A percentile compares a stretch with the other conserved stretches of the same genome.
These are phyloP conservation scores for Tretioscincus oriximinensis DNA, from an alignment of 2,113 vertebrate genomes.

Conservation along the genomic window DNA sequence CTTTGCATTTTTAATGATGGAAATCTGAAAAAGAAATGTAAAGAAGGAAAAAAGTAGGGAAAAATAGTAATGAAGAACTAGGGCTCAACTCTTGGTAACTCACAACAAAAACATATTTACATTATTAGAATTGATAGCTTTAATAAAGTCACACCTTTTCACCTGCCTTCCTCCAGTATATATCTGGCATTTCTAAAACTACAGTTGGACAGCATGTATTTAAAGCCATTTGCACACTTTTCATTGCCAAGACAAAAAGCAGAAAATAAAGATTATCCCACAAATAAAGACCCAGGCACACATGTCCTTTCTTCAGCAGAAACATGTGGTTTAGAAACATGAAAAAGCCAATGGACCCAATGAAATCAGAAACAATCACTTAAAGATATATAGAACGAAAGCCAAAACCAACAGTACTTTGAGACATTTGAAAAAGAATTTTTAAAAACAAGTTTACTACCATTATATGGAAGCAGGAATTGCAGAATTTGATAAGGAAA, in stretches of 20 bases:
- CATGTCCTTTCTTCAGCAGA: slow-evolving; percentile 62
- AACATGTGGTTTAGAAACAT: slow-evolving; percentile 55
- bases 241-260: slow-evolving; percentile 50
- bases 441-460: slow-evolving; percentile 35
- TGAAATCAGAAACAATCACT: slow-evolving; percentile 66
- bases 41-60: not conserved
- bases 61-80: not conserved
- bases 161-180: not conserved
- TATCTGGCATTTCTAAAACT: slow-evolving; percentile 5
- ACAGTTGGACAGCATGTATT: not conserved
- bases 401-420: slow-evolving; percentile 98
- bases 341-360: slow-evolving; percentile 60
- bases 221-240: slow-evolving; percentile 73
- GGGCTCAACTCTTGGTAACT: slow-evolving; percentile 2
- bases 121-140: not conserved
- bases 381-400: slow-evolving; percentile 75
- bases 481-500: slow-evolving; percentile 47
- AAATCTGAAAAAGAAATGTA: not conserved
- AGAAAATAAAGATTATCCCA: slow-evolving; percentile 38
- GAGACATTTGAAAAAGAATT: slow-evolving; percentile 59
- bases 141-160: not conserved
- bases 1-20: not conserved
- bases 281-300: slow-evolving; percentile 37
- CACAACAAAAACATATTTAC: not conserved
- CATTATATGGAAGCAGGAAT: slow-evolving; percentile 39